Evolutionary conservation across 2,113 vertebrate species (phyloP), one percentile per base, ranked within the genome.

Genomic region (Sceloporus tristichus): DNA sequence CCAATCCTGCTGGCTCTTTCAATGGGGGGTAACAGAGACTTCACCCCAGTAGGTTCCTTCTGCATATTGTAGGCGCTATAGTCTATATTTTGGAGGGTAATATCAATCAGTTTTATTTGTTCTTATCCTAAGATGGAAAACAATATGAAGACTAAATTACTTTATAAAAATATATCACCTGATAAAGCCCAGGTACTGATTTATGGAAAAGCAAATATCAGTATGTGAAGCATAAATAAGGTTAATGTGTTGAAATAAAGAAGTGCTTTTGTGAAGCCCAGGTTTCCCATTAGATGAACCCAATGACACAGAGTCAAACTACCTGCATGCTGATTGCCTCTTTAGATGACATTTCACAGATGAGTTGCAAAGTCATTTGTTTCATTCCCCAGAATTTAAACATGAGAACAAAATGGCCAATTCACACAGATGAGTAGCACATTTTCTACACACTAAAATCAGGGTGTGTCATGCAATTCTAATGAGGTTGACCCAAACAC

Each of bases 211-310:
- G 19, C 70, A 82, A 75, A 82, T 82, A 70, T 65, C 53, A 66
- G 54, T n/a, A 34, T 23, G 40, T 34, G 56, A 48, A 76, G 27
- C 18, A 34, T 8, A 25, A 75, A 8, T 82, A 79, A 82, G 71
- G 76, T 75, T 87, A 75, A 66, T 82, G 27, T 66, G 70, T 48
- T 65, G 79, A 75, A 82, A 81, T 73, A 65, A 65, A 48, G 56
- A 42, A 82, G 29, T 42, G 70, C 40, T 87, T 42, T 79, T 59
- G 25, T n/a, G 54, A 73, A 14, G 79, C 6, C 25, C 38, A 82
- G 70, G 86, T 87, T 74, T 75, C 71, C 62, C 70, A 87, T 87
- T 82, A 82, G 86, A 59, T 82, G 86, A 82, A 87, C 86, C 40
- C 79, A 42, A 1, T 82, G 86, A 87, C 86, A 87, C 79, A 23